Base-by-base conservation (phyloP, 2,888 invertebrate genomes). In the Leucoma salicis region DNA sequence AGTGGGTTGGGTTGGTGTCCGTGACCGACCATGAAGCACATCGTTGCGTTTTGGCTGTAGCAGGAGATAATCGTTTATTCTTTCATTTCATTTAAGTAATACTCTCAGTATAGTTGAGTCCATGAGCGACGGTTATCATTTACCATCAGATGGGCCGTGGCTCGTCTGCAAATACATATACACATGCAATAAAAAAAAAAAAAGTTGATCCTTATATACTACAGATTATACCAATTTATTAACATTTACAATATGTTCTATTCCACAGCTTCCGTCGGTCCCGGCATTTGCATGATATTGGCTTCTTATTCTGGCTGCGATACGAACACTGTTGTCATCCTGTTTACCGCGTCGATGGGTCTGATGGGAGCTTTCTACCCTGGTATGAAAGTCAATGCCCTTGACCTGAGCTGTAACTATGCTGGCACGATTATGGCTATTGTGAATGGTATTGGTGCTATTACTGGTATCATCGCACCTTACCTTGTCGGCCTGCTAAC, bases 271-370 rank as follows among this genome's bases (percentile, higher is more conserved):
- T 93, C 93, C 1, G 87, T 93, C 43, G 92, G 93, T 0, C 93
- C 94, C 0, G 93, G 93, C 2, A 85, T 92, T 33, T 93, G 93
- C 52, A 92, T 94, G 75, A 91, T 94, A 39, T 82, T 91, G 14
- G 94, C 94, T 0, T 93, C 94, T 0, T 94, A 94, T 70, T 92
- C 93, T 11, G 93, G 93, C 29, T 94, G 93, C 66, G 89, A 94
- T 75, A 84, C 92, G 11, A 71, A 84, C 0, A 66, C 91, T 0
- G 93, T 93, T 0, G 92, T 94, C 1, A 77, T 89, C 8, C 79
- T 94, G 1, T 93, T 94, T 65, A 93, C 93, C 3, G 84, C 92
- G 1, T 91, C 93, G 36, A 94, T 94, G 93, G 93, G 92, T 7
- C 77, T 92, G 4, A 93, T 93, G 93, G 93, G 93, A 0, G 92